A percentile compares a stretch with the other conserved stretches of the same genome.
Evolutionary conservation across 2,888 invertebrate genomes (phyloP).

Genomic region (Myopa testacea): DNA sequence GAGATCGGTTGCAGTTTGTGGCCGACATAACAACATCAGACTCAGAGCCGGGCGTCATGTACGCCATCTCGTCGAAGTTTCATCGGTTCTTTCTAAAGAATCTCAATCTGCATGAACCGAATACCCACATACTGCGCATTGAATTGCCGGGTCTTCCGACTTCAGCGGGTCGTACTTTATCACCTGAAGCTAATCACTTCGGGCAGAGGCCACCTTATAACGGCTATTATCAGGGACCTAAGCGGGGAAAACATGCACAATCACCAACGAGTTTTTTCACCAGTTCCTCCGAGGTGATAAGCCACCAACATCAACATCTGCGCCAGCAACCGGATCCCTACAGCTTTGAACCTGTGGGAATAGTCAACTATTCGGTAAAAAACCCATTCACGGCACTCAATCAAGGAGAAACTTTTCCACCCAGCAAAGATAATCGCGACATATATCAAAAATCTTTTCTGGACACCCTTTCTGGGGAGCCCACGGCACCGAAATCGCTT

Average conservation of each 20-base stretch:
- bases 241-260: constrained; percentile 27
- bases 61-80: constrained; percentile 81
- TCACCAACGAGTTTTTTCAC: constrained; percentile 20
- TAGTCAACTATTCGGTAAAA: constrained; percentile 57
- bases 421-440: constrained; percentile 57
- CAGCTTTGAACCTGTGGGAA: constrained; percentile 56
- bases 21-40: constrained; percentile 79
- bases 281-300: constrained; percentile 40
- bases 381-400: constrained; percentile 66
- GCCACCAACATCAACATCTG: constrained; percentile 13
- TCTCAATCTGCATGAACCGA: constrained; percentile 76
- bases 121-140: constrained; percentile 79
- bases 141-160: constrained; percentile 50
- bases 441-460: constrained; percentile 58
- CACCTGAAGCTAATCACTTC: constrained; percentile 24
- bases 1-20: constrained; percentile 80
- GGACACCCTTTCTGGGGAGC: constrained; percentile 55
- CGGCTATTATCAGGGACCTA: constrained; percentile 26
- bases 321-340: constrained; percentile 56
- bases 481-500: constrained; percentile 34
- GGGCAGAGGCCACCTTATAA: constrained; percentile 48
- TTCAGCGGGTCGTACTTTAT: neutral
- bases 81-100: constrained; percentile 83
- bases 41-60: constrained; percentile 78
- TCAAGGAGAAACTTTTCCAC: constrained; percentile 63